A percentile compares a stretch with the other conserved stretches of the same genome.
Evolutionary conservation across 2,113 vertebrate genomes (phyloP).

Genomic region (Blennius ocellaris): DNA sequence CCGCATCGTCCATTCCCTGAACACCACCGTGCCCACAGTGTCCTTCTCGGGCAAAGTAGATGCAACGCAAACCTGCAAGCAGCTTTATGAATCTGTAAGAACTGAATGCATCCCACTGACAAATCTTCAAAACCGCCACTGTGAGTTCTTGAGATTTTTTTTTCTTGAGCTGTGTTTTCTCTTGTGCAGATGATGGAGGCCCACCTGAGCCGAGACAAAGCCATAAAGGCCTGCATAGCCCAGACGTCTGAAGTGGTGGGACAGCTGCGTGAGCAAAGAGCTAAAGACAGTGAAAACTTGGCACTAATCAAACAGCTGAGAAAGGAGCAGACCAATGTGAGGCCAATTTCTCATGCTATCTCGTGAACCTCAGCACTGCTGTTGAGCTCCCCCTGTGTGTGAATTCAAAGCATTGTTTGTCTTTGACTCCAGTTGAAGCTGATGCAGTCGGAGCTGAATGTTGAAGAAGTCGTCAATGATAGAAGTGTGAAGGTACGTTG

Average conservation of each 20-base stretch:
- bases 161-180: background rate
- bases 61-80: slow-evolving; percentile 92
- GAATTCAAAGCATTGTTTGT: background rate
- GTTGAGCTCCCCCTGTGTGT: too few species aligned
- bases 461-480: slow-evolving; percentile 99
- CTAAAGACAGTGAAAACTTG: slow-evolving; percentile 87
- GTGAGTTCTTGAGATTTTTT: too few species aligned
- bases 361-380: background rate
- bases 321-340: slow-evolving; percentile 97
- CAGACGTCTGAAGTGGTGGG: slow-evolving; percentile 90
- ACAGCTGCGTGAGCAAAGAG: slow-evolving; percentile 88
- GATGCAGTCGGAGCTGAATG: slow-evolving; percentile 97
- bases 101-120: slow-evolving; percentile 27
- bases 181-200: slow-evolving; percentile 87
- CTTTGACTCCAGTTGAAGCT: slow-evolving; percentile 90
- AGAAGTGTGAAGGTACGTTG: slow-evolving; percentile 95
- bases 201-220: slow-evolving; percentile 90
- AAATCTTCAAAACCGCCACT: background rate
- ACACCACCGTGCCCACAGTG: slow-evolving; percentile 94
- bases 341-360: slow-evolving; percentile 6
- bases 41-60: slow-evolving; percentile 96
- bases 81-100: slow-evolving; percentile 94
- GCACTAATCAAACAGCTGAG: slow-evolving; percentile 92
- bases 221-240: slow-evolving; percentile 95
- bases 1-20: slow-evolving; percentile 94